These are phyloP conservation scores for Chydorus sphaericus DNA, from an alignment of 2,888 invertebrate species.

Conservation along the genomic window DNA sequence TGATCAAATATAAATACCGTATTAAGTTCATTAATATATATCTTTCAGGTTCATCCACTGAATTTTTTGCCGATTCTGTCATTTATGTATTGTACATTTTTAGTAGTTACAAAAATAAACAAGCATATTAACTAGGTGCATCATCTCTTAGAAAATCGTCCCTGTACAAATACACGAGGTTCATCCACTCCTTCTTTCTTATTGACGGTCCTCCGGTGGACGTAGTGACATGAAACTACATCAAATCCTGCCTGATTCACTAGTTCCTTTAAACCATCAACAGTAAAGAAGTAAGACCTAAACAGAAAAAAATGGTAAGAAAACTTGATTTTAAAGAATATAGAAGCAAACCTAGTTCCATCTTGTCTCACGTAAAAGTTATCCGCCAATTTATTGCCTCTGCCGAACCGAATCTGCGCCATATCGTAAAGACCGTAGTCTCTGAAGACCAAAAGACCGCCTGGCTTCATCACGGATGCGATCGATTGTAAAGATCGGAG, in stretches of 20 bases:
- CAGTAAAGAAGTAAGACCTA: slow-evolving; percentile 62
- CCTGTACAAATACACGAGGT: slow-evolving; percentile 84
- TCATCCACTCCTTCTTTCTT: slow-evolving; percentile 81
- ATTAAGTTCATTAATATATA: too few relatives aligned
- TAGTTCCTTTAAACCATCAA: slow-evolving; percentile 48
- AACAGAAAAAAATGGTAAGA: slow-evolving; percentile 29
- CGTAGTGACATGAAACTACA: slow-evolving; percentile 51
- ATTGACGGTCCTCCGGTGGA: slow-evolving; percentile 79
- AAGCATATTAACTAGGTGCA: neutral
- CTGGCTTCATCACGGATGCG: slow-evolving; percentile 46
- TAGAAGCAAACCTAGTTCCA: slow-evolving; percentile 56
- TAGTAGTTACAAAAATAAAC: neutral
- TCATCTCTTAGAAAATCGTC: slow-evolving; percentile 50
- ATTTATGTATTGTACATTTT: too few relatives aligned
- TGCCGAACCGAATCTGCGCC: slow-evolving; percentile 85
- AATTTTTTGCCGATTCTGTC: too few relatives aligned
- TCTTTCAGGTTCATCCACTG: too few relatives aligned
- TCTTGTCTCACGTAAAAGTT: slow-evolving; percentile 93
- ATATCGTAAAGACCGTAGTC: slow-evolving; percentile 94
- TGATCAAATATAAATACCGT: too few relatives aligned
- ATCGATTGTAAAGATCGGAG: slow-evolving; percentile 40
- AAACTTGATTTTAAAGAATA: neutral
- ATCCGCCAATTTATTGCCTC: slow-evolving; percentile 79
- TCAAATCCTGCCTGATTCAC: slow-evolving; percentile 56
- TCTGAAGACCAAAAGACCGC: slow-evolving; percentile 69